These are phyloP conservation scores for Creontiades dilutus DNA, from an alignment of 2,888 invertebrate species.

Conservation along the genomic window DNA sequence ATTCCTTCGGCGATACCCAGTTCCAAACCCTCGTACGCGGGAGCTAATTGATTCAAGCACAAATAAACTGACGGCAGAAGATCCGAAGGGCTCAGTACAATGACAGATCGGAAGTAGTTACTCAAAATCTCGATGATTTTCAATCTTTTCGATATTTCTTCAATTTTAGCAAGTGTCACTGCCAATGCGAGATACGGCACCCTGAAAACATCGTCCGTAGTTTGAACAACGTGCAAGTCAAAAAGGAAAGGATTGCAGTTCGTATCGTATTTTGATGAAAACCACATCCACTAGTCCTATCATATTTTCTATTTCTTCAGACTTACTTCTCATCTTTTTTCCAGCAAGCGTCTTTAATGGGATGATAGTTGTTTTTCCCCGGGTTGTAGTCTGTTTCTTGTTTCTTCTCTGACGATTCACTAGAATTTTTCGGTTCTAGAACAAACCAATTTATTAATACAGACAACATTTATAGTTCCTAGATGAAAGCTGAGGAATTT, in stretches of 20 bases:
- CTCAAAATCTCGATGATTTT: slow-evolving; percentile 94
- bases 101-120: slow-evolving; percentile 95
- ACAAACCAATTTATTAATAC: no score
- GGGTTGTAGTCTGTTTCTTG: slow-evolving; percentile 84
- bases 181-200: slow-evolving; percentile 96
- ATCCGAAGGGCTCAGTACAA: slow-evolving; percentile 92
- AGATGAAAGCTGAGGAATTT: no score
- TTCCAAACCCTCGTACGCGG: slow-evolving; percentile 95
- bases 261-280: no score
- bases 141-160: slow-evolving; percentile 89
- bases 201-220: slow-evolving; percentile 79
- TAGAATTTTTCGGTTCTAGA: slow-evolving; percentile 4
- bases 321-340: slow-evolving; percentile 83
- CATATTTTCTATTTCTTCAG: no score
- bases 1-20: slow-evolving; percentile 96
- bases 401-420: slow-evolving; percentile 43
- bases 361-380: slow-evolving; percentile 86
- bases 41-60: slow-evolving; percentile 96
- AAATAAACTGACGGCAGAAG: slow-evolving; percentile 93
- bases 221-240: no score
- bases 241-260: no score
- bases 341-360: slow-evolving; percentile 92
- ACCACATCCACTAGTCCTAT: no score
- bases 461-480: no score
- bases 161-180: slow-evolving; percentile 93